phyloP scores from a whole-genome alignment of 2,113 vertebrate species.

The Mobula hypostoma region DNA sequence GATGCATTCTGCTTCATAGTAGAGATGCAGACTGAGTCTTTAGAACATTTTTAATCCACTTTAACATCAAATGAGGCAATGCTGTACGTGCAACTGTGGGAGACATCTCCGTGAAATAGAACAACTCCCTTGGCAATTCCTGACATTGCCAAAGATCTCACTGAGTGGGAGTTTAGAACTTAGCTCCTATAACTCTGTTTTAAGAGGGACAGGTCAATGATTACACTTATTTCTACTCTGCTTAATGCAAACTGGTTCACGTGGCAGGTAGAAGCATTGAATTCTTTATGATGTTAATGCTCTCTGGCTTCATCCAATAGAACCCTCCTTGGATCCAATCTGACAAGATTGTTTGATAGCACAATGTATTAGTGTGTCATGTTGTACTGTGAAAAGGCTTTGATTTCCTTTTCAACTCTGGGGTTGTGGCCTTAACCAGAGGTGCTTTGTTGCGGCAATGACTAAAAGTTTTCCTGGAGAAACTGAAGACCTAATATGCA shows the following conservation, averaged over 20 bases:
- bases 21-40: background rate
- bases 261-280: background rate
- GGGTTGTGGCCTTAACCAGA: background rate
- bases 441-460: background rate
- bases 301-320: background rate
- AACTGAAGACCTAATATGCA: background rate
- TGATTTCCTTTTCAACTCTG: background rate
- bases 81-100: background rate
- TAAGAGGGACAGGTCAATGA: background rate
- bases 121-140: too few relatives aligned
- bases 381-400: background rate
- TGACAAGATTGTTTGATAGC: background rate
- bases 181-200: too few relatives aligned
- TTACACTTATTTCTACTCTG: background rate
- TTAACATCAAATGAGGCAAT: background rate
- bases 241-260: background rate
- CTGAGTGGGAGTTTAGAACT: too few relatives aligned
- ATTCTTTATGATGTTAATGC: background rate
- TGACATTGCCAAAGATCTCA: too few relatives aligned
- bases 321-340: background rate
- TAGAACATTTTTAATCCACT: background rate
- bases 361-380: background rate
- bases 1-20: background rate
- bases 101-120: background rate
- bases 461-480: background rate